These are phyloP conservation scores for Agonopterix heracliana DNA, from an alignment of 2,888 invertebrate species.

Conservation along the genomic window DNA sequence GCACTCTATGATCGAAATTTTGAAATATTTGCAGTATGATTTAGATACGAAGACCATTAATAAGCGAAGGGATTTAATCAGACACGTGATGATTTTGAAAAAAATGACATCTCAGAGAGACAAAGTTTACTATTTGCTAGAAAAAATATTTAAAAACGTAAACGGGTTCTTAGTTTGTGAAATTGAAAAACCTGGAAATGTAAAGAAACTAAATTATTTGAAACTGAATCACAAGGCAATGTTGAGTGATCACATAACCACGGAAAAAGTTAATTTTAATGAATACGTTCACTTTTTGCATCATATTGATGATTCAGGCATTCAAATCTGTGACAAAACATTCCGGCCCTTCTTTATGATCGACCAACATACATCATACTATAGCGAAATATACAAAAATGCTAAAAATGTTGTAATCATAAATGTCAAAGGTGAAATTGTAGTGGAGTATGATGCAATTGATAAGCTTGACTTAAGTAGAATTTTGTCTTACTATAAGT, in stretches of 20 bases:
- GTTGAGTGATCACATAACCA: conserved; percentile 18
- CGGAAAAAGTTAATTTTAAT: conserved; percentile 25
- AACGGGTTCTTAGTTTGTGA: conserved; percentile 29
- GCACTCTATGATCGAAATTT: conserved; percentile 31
- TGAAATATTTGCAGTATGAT: conserved; percentile 26
- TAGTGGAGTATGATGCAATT: conserved; percentile 15
- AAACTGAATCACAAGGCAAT: conserved; percentile 27
- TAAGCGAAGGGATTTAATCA: conserved; percentile 26
- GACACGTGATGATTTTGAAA: conserved; percentile 27
- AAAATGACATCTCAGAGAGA: conserved; percentile 21
- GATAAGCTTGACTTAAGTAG: conserved; percentile 21
- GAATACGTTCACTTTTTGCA: conserved; percentile 26
- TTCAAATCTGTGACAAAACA: conserved; percentile 24
- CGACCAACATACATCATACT: conserved; percentile 26
- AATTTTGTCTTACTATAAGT: conserved; percentile 17
- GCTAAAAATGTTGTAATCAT: conserved; percentile 21
- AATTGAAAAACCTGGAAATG: conserved; percentile 25
- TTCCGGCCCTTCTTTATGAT: conserved; percentile 26
- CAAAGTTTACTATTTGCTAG: conserved; percentile 24
- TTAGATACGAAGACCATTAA: conserved; percentile 24
- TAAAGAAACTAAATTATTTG: conserved; percentile 31
- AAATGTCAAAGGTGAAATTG: conserved; percentile 15
- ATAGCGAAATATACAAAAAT: conserved; percentile 19
- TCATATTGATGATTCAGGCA: conserved; percentile 7
- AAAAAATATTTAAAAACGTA: conserved; percentile 28